Conservation (phyloP, 2,888 invertebrate genomes). For the Tenthredo livida region DNA sequence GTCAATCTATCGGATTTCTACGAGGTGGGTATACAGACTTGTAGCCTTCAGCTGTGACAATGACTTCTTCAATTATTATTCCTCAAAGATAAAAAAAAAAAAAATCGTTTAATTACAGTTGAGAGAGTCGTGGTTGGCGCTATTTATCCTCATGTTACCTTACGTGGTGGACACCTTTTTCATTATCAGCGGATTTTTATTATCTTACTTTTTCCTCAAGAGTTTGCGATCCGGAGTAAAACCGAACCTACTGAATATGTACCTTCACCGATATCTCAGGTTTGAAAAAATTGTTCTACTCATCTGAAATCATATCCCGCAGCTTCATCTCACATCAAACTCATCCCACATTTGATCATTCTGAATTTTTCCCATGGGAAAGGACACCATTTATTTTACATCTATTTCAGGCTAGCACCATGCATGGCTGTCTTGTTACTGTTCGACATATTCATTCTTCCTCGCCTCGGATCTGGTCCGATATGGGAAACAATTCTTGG, state of each 20-base stretch:
- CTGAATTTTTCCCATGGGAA: background rate
- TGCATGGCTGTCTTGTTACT: conserved; percentile 79
- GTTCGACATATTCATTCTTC: conserved; percentile 79
- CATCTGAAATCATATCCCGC: background rate
- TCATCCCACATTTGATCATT: too few relatives aligned
- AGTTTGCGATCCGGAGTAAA: conserved; percentile 69
- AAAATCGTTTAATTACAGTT: conserved; percentile 66
- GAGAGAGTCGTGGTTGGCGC: conserved; percentile 72
- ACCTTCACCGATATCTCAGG: conserved; percentile 78
- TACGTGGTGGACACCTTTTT: conserved; percentile 79
- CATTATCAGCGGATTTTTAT: conserved; percentile 77
- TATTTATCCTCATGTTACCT: conserved; percentile 76
- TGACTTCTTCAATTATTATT: background rate
- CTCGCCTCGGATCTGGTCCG: conserved; percentile 79
- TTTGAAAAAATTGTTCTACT: conserved; percentile 58
- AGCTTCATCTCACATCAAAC: background rate
- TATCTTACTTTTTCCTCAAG: conserved; percentile 74
- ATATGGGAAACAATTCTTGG: conserved; percentile 71
- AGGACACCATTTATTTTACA: background rate
- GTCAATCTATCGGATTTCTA: conserved; percentile 74
- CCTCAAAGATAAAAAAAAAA: background rate
- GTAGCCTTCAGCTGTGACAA: background rate
- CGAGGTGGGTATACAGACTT: conserved; percentile 68
- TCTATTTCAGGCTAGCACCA: conserved; percentile 79
- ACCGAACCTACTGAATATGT: conserved; percentile 75